phyloP scores from a whole-genome alignment of 2,113 vertebrate species.

The Trogon melanurus region DNA sequence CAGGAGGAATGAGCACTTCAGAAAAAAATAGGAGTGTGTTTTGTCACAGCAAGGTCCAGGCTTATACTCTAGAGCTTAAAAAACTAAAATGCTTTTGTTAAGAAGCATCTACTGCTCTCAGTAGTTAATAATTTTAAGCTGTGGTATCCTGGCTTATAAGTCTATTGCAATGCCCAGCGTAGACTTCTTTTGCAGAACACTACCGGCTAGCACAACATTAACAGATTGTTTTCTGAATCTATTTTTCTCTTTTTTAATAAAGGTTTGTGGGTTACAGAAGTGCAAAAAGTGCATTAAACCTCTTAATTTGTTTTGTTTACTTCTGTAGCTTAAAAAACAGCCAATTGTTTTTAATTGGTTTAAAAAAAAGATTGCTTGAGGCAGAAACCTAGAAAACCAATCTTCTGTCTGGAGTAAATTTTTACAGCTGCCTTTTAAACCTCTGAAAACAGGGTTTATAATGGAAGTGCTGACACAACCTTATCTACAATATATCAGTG shows the following conservation, averaged over 20 bases:
- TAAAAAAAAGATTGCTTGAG: conserved; percentile 55
- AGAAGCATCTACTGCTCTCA: not conserved
- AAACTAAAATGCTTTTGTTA: not conserved
- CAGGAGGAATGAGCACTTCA: not conserved
- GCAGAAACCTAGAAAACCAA: conserved; percentile 79
- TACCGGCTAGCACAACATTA: not conserved
- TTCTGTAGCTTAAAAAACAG: conserved; percentile 66
- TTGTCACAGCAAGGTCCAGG: not conserved
- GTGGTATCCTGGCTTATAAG: not conserved
- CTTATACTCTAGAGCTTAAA: not conserved
- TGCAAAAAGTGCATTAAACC: conserved; percentile 45
- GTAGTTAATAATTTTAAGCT: not conserved
- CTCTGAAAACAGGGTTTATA: conserved; percentile 77
- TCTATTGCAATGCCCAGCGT: not conserved
- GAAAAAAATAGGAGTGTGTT: not conserved
- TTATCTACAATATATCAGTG: conserved; percentile 76
- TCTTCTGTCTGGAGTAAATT: conserved; percentile 80
- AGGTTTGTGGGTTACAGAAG: conserved; percentile 51
- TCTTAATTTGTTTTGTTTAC: conserved; percentile 74
- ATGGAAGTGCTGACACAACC: conserved; percentile 83
- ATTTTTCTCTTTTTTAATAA: conserved; percentile 10
- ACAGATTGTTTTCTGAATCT: conserved; percentile 3
- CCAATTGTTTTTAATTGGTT: conserved; percentile 75
- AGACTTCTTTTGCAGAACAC: not conserved
- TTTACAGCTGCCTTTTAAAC: conserved; percentile 83